These are phyloP conservation scores for Vanessa cardui DNA, from an alignment of 2,888 invertebrate species.

Conservation along the genomic window DNA sequence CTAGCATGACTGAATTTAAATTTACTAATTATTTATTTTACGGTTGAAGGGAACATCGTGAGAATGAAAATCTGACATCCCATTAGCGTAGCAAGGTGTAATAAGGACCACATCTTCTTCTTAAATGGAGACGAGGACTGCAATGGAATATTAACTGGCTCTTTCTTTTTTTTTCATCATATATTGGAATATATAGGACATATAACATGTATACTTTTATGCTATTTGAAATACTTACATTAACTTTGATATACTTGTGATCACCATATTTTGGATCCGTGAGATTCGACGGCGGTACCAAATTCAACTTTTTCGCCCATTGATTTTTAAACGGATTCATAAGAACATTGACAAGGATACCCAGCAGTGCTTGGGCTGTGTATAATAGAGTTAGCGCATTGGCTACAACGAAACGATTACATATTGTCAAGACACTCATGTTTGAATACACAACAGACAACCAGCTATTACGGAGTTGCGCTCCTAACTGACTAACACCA, in stretches of 20 bases:
- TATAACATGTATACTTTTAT: background rate
- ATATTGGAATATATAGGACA: background rate
- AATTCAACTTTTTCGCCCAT: constrained; percentile 63
- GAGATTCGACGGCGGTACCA: constrained; percentile 71
- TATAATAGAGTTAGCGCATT: constrained; percentile 58
- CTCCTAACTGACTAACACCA: constrained; percentile 15
- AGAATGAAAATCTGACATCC: too few relatives aligned
- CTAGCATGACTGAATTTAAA: too few relatives aligned
- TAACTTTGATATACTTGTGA: constrained; percentile 80
- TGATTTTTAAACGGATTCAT: constrained; percentile 61
- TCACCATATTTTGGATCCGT: constrained; percentile 76
- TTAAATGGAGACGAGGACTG: too few relatives aligned
- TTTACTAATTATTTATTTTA: too few relatives aligned
- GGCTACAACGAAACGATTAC: constrained; percentile 51
- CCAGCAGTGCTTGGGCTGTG: constrained; percentile 47
- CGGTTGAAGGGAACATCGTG: too few relatives aligned
- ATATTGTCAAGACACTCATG: constrained; percentile 48
- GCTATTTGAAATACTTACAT: constrained; percentile 64
- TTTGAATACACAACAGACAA: constrained; percentile 25
- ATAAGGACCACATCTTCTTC: too few relatives aligned
- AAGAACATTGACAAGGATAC: constrained; percentile 55
- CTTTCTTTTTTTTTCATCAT: background rate
- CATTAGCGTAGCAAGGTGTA: too few relatives aligned
- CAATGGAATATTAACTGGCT: background rate
- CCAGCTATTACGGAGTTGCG: background rate